A percentile compares a stretch with the other conserved stretches of the same genome.
Evolutionary conservation across 2,888 invertebrate species (phyloP).

Genomic region (Drosophila aldrichi): DNA sequence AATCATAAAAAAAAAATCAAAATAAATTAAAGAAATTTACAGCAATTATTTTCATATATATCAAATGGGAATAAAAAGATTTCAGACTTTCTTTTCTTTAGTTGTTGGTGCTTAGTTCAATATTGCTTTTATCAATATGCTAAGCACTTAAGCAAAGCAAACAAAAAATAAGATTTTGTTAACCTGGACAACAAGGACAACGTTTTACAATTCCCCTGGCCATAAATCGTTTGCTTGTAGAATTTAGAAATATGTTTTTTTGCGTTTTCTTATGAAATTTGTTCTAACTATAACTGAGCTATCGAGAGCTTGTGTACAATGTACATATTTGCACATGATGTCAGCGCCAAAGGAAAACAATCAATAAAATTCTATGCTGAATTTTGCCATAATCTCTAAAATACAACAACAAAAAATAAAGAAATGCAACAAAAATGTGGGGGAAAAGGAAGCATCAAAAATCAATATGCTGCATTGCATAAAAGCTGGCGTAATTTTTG

Average conservation of each 20-base stretch:
- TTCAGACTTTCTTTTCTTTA: too few species aligned
- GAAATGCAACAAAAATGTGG: conserved; percentile 5
- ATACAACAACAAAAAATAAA: background rate
- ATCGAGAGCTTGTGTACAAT: background rate
- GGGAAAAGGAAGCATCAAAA: conserved; percentile 28
- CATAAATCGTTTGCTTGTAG: conserved; percentile 15
- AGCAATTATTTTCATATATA: too few species aligned
- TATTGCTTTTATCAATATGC: background rate
- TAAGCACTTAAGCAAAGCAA: background rate
- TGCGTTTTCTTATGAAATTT: background rate
- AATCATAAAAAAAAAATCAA: too few species aligned
- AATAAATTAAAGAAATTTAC: too few species aligned
- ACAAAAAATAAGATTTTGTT: background rate
- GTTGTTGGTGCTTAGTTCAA: background rate
- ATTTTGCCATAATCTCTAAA: conserved; percentile 41
- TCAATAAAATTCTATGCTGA: conserved; percentile 22
- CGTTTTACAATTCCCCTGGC: background rate
- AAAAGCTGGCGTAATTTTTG: conserved; percentile 37
- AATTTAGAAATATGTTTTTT: background rate
- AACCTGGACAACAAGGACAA: too few species aligned
- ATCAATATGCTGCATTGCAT: conserved; percentile 70
- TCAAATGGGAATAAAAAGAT: background rate
- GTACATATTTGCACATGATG: conserved; percentile 24
- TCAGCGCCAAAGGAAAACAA: conserved; percentile 17
- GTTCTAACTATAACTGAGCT: conserved; percentile 4